These are phyloP conservation scores for Conchocele bisecta DNA, from an alignment of 2,888 invertebrate species.

Conservation along the genomic window DNA sequence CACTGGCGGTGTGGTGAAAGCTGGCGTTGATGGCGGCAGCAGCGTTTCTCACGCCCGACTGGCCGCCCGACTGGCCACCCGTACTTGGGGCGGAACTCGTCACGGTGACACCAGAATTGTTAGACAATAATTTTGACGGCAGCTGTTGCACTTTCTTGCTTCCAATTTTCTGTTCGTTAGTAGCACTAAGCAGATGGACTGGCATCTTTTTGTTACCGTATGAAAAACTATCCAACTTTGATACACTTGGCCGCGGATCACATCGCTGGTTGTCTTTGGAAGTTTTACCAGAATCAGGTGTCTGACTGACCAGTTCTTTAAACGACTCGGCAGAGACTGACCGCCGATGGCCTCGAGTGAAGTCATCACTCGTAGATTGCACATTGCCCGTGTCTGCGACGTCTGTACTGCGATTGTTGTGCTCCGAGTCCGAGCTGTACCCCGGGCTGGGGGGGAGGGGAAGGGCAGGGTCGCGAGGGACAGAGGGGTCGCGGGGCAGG, in stretches of 20 bases:
- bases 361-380: conserved; percentile 39
- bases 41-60: conserved; percentile 26
- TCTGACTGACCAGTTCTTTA: conserved; percentile 42
- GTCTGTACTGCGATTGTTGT: too few species aligned
- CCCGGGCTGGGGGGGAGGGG: background rate
- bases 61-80: background rate
- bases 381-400: conserved; percentile 19
- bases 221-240: conserved; percentile 55
- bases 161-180: conserved; percentile 89
- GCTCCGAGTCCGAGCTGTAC: conserved; percentile 25
- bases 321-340: conserved; percentile 76
- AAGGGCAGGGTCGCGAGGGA: background rate
- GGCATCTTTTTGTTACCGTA: conserved; percentile 84
- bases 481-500: conserved; percentile 1
- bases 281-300: conserved; percentile 8
- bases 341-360: conserved; percentile 64
- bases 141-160: conserved; percentile 92
- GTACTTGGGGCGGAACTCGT: background rate
- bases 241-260: conserved; percentile 36
- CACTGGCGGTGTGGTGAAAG: conserved; percentile 14
- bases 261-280: conserved; percentile 43
- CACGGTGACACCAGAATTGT: too few species aligned
- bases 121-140: conserved; percentile 92
- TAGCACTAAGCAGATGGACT: conserved; percentile 89
- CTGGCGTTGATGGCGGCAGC: conserved; percentile 18